Percentiles rank a stretch among this genome's conserved stretches.
Evolutionary conservation across 92 coral and sea anemone species (phyloP).

Genomic region (Epizoanthus scotinus): DNA sequence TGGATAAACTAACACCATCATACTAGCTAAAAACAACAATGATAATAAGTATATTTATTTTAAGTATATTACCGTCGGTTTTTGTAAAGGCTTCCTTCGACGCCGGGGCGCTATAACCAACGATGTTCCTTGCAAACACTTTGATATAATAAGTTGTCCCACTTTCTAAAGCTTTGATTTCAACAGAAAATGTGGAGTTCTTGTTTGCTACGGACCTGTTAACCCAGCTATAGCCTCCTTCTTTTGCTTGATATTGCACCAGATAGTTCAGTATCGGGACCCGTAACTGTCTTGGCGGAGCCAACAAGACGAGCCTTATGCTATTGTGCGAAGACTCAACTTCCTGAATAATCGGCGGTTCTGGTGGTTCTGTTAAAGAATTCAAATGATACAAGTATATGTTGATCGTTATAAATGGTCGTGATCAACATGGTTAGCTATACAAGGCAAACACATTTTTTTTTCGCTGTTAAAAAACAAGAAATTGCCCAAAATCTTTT

Average conservation of each 20-base stretch:
- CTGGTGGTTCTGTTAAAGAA: neutral
- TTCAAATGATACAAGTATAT: too few relatives aligned
- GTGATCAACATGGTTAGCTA: too few relatives aligned
- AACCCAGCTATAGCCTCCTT: neutral
- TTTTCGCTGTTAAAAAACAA: too few relatives aligned
- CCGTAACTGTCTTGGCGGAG: neutral
- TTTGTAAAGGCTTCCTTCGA: neutral
- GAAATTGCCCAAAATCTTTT: too few relatives aligned
- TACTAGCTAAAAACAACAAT: neutral
- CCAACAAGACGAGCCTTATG: slow-evolving; percentile 1
- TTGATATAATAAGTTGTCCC: neutral
- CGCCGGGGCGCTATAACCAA: slow-evolving; percentile 3
- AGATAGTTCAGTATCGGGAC: neutral
- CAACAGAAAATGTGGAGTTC: neutral
- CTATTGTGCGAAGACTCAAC: neutral
- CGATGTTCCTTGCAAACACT: neutral
- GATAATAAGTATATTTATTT: neutral
- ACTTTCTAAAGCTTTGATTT: neutral
- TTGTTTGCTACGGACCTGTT: neutral
- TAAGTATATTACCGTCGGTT: neutral
- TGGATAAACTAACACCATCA: neutral
- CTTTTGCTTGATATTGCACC: neutral
- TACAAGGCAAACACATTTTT: too few relatives aligned
- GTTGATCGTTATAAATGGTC: too few relatives aligned
- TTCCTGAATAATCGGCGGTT: neutral